These are phyloP conservation scores for Drosophila seguyi DNA, from an alignment of 1,140 invertebrate species.

Conservation along the genomic window DNA sequence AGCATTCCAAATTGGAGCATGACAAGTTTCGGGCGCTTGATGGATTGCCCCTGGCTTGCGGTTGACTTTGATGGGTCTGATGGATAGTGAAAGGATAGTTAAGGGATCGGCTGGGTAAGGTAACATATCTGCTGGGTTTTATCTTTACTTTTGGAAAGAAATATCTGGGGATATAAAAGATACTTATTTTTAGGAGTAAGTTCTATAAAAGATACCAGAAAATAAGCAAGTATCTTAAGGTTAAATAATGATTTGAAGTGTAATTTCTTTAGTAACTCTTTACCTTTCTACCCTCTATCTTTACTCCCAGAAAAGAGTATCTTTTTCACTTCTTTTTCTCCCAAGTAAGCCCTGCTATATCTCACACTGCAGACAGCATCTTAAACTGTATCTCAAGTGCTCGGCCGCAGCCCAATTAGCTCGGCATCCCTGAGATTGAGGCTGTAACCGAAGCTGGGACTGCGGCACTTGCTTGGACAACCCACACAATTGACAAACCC, in stretches of 20 bases:
- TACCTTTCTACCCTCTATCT: background rate
- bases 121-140: too few relatives aligned
- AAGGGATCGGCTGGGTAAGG: conserved; percentile 25
- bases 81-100: conserved; percentile 56
- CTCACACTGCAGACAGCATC: conserved; percentile 5
- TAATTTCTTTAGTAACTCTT: background rate
- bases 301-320: background rate
- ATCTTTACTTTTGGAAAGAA: background rate
- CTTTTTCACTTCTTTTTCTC: background rate
- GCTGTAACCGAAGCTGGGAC: conserved; percentile 16
- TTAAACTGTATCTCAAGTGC: conserved; percentile 21
- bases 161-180: background rate
- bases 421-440: conserved; percentile 32
- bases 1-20: conserved; percentile 79
- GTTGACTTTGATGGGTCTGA: conserved; percentile 51
- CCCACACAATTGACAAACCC: conserved; percentile 53
- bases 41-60: conserved; percentile 65
- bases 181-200: background rate
- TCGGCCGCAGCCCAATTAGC: conserved; percentile 37
- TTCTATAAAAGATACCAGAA: background rate
- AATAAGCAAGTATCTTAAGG: background rate
- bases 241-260: background rate
- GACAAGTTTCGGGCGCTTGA: conserved; percentile 63
- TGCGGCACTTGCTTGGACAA: conserved; percentile 28
- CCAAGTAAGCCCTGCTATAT: background rate